These are phyloP conservation scores for Melanchra persicariae DNA, from an alignment of 2,888 invertebrate species.

Conservation along the genomic window DNA sequence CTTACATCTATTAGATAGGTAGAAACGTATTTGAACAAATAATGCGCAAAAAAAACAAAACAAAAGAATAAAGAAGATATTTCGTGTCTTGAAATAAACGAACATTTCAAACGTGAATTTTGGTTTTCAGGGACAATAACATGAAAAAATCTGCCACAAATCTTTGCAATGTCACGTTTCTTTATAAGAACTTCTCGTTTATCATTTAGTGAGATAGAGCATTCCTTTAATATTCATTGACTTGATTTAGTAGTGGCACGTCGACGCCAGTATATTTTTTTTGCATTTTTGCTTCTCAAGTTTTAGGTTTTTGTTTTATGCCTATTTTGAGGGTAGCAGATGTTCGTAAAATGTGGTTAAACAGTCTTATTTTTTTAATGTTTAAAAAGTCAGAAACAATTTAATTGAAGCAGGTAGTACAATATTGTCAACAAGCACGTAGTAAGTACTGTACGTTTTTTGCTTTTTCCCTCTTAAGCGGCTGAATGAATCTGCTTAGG, in stretches of 20 bases:
- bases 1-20: too few relatives aligned
- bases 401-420: too few relatives aligned
- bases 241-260: conserved; percentile 75
- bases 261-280: conserved; percentile 36
- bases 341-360: background rate
- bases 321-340: background rate
- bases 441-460: too few relatives aligned
- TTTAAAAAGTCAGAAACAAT: too few relatives aligned
- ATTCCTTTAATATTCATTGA: conserved; percentile 67
- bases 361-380: too few relatives aligned
- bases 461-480: too few relatives aligned
- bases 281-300: conserved; percentile 9
- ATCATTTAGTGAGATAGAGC: conserved; percentile 34
- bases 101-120: background rate
- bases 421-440: too few relatives aligned
- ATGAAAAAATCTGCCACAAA: conserved; percentile 13
- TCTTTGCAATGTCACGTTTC: conserved; percentile 36
- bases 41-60: background rate
- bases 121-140: background rate
- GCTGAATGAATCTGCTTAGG: too few relatives aligned
- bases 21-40: background rate
- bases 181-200: conserved; percentile 31
- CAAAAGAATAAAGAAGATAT: background rate
- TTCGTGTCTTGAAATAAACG: background rate
- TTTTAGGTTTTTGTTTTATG: background rate